Base-by-base conservation (phyloP, 2,113 vertebrate species). In the Lampris megalopsis region DNA sequence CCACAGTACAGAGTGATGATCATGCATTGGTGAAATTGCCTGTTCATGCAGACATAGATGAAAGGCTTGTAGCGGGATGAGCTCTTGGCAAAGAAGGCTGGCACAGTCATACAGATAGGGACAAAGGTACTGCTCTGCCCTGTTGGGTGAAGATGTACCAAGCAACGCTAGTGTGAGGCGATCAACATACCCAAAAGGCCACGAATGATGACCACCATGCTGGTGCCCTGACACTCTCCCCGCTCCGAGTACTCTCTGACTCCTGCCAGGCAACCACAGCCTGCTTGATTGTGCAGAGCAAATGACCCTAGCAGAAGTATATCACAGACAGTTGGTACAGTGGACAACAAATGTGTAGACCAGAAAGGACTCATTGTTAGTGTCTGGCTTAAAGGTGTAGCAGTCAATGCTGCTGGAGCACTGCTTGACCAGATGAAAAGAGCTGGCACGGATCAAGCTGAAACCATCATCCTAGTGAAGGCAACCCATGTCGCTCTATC, bases 1-100 rank as follows among this genome's bases (percentile, higher is more conserved):
- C 96, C 96, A 0, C 96, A 97, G 94, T 95, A 97, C 43, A 97
- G 88, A 1, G 96, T 97, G 62, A 94, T 97, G 87, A 97, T 86
- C 96, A 97, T 97, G 93, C 96, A 97, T 93, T 94, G 93, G 77
- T 96, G 95, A 94, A 97, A 97, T 96, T 97, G 96, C 88, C 95
- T 97, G 84, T 97, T 97, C 95, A 97, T 91, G 67, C 96, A 88
- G 2, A 97, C 94, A 80, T 97, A 97, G 89, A 97, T 97, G 84
- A 96, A 76, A 0, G 96, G 96, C 88, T 97, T 97, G 93, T 96
- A 97, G 90, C 96, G 86, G 54, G 96, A 0, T 0, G 96, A 80
- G 45, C 84, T 92, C 94, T 97, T 97, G 93, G 96, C 96, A 63
- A 97, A 97, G 94, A 97, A 97, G 0, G 96, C 93, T 0, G 96